phyloP scores from a whole-genome alignment of 2,113 vertebrate genomes.

The Callospermophilus lateralis region DNA sequence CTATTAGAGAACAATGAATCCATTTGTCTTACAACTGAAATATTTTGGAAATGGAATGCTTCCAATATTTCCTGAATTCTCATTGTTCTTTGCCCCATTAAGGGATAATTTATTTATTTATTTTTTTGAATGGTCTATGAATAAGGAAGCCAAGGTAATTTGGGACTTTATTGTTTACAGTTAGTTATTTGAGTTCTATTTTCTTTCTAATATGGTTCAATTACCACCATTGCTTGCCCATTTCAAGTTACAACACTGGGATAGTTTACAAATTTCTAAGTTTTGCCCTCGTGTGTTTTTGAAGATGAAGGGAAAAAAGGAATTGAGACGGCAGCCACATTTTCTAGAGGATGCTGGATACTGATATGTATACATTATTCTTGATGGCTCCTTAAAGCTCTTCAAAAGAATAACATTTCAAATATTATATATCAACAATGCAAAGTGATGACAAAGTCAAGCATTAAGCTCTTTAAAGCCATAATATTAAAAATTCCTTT shows the following conservation, averaged over 20 bases:
- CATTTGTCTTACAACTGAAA: conserved; percentile 10
- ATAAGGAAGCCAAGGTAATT: not conserved
- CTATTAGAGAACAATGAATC: conserved; percentile 5
- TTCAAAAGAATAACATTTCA: conserved; percentile 55
- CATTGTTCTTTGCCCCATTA: not conserved
- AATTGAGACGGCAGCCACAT: not conserved
- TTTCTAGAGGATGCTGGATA: conserved; percentile 13
- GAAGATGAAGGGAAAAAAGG: not conserved
- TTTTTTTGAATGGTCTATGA: conserved; percentile 36
- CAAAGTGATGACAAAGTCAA: conserved; percentile 60
- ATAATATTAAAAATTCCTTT: conserved; percentile 79
- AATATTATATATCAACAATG: conserved; percentile 46
- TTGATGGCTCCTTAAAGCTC: not conserved
- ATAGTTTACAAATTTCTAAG: not conserved
- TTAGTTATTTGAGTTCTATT: not conserved
- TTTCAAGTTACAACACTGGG: not conserved
- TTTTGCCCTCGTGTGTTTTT: not conserved
- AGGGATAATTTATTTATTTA: not conserved
- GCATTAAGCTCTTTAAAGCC: conserved; percentile 42
- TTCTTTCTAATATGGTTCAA: not conserved
- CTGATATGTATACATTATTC: not conserved
- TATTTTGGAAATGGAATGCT: conserved; percentile 46
- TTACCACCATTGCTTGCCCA: not conserved
- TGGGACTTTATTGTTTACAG: not conserved
- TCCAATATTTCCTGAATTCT: not conserved